These are phyloP conservation scores for Cryptotermes secundus DNA, from an alignment of 1,140 invertebrate genomes.

Conservation along the genomic window DNA sequence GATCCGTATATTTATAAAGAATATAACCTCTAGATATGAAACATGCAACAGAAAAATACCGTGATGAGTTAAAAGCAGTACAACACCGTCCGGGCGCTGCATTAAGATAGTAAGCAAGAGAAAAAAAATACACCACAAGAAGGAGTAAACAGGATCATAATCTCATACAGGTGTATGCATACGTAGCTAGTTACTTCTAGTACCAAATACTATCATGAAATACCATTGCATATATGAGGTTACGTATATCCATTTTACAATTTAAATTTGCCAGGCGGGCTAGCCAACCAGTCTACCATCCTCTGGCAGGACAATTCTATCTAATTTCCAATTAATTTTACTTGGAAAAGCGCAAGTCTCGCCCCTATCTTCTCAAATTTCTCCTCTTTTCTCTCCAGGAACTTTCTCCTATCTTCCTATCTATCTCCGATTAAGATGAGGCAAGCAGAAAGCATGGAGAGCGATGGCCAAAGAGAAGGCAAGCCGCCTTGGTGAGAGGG, in stretches of 20 bases:
- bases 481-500: background rate
- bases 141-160: background rate
- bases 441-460: constrained; percentile 1
- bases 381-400: background rate
- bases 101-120: background rate
- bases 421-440: constrained; percentile 13
- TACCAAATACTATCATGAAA: background rate
- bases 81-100: too few relatives aligned
- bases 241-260: background rate
- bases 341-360: background rate
- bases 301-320: background rate
- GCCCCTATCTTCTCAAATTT: background rate
- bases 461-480: background rate
- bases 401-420: constrained; percentile 8
- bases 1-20: too few relatives aligned
- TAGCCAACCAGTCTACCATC: background rate
- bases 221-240: background rate
- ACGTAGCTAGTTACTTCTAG: background rate
- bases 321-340: constrained; percentile 7
- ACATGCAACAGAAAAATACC: too few relatives aligned
- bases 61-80: too few relatives aligned
- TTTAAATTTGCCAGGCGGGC: background rate
- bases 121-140: background rate
- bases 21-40: too few relatives aligned
- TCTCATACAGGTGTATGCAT: background rate